Evolutionary conservation across 2,797 vertebrate genomes (phyloP).

Genomic region (Corythornis leucogaster): DNA sequence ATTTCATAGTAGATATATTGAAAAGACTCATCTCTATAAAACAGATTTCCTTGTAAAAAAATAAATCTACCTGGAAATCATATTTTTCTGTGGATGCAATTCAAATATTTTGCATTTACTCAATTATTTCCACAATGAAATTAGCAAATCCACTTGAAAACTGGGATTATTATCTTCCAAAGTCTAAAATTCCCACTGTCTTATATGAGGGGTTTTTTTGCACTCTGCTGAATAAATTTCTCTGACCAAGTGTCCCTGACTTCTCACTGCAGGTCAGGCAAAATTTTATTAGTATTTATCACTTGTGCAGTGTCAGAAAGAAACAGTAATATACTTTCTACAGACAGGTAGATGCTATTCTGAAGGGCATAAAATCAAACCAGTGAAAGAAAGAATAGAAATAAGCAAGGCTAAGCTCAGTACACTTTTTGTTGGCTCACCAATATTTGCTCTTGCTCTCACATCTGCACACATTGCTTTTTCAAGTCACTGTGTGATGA

Average conservation of each 20-base stretch:
- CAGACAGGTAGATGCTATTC: background rate
- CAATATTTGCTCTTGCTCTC: slow-evolving; percentile 5
- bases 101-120: background rate
- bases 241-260: background rate
- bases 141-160: background rate
- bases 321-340: background rate
- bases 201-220: background rate
- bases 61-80: background rate
- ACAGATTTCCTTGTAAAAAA: background rate
- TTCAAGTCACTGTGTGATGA: background rate
- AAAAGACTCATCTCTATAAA: background rate
- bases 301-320: background rate
- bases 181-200: background rate
- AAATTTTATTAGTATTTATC: slow-evolving; percentile 9
- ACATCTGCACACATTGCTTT: background rate
- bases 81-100: background rate
- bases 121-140: background rate
- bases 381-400: background rate
- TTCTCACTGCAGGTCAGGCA: background rate
- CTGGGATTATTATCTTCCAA: background rate
- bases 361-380: slow-evolving; percentile 26
- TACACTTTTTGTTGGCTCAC: background rate
- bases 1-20: background rate
- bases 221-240: background rate
- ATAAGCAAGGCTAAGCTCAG: background rate